Evolutionary conservation across 2,113 vertebrate genomes (phyloP), one percentile per base, ranked within the genome.

Genomic region (Choloepus hoffmanni): DNA sequence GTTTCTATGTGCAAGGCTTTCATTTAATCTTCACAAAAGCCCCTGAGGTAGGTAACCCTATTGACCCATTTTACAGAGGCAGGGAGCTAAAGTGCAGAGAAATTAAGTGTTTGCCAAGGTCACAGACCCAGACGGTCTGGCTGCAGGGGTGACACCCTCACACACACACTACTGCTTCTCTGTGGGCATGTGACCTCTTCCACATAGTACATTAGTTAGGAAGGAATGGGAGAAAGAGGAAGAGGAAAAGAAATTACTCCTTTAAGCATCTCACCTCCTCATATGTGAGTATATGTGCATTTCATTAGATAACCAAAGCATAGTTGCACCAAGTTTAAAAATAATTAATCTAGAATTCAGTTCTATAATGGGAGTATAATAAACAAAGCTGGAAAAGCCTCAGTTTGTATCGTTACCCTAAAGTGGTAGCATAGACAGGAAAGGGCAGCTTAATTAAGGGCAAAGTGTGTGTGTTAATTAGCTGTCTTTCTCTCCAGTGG

Each of bases 391-490:
- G 73, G 55, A 53, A 53, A 26, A 0, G 1, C 45, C 68, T 83
- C 73, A 36, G 6, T 85, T 81, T 73, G 33, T 40, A 73, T 2
- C 78, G 85, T 28, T 45, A 36, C 36, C 45, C 26, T 60, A 15
- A 95, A 58, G 63, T 77, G 53, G 67, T 62, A 92, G 55, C 36
- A 92, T n/a, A 96, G 93, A 43, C 82, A 92, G 93, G 50, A 95
- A 97, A 95, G 21, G 70, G 77, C 85, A 97, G 95, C 85, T 98
- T 98, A 96, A 33, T 91, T 72, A 94, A 94, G 83, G 93, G 68
- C 60, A 77, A 96, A 73, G 74, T n/a, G 55, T 36, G 85, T 90
- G 74, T 94, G 96, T 85, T 97, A 88, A 96, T 95, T 65, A 95
- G 95, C 92, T 90, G 74, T 88, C 95, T 77, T 84, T 73, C n/a